phyloP scores from a whole-genome alignment of 2,113 vertebrate genomes.

The Gasterosteus nipponicus region DNA sequence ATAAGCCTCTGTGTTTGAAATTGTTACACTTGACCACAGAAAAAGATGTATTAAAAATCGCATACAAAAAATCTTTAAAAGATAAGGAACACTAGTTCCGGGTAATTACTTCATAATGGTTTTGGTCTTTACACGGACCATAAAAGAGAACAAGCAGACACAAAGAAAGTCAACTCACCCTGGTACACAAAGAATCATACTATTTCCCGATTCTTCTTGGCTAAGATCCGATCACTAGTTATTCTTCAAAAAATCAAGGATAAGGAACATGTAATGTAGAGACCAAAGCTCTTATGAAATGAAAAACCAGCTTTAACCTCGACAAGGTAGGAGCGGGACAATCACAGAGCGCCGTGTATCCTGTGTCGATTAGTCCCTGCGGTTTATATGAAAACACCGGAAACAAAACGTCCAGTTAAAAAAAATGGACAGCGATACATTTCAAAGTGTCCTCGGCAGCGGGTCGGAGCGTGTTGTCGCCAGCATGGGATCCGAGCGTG shows the following conservation, averaged over 20 bases:
- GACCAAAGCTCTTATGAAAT: neutral
- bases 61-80: neutral
- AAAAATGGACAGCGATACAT: neutral
- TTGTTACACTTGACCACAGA: neutral
- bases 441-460: slow-evolving; percentile 11
- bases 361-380: slow-evolving; percentile 1
- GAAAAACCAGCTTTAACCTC: neutral
- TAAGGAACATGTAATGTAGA: neutral
- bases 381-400: neutral
- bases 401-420: neutral
- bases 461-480: slow-evolving; percentile 63
- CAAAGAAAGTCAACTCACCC: slow-evolving; percentile 77
- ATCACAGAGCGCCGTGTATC: neutral
- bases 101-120: neutral
- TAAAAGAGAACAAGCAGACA: slow-evolving; percentile 10
- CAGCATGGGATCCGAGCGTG: slow-evolving; percentile 53
- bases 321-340: neutral
- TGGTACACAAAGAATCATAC: slow-evolving; percentile 85
- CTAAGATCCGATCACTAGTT: slow-evolving; percentile 19
- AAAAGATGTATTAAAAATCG: neutral
- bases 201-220: slow-evolving; percentile 45
- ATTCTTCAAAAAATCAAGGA: neutral
- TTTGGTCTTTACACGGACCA: neutral
- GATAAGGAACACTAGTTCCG: neutral
- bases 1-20: neutral